Conservation (phyloP, 2,888 invertebrate species). For the Aleiodes leptofemur region DNA sequence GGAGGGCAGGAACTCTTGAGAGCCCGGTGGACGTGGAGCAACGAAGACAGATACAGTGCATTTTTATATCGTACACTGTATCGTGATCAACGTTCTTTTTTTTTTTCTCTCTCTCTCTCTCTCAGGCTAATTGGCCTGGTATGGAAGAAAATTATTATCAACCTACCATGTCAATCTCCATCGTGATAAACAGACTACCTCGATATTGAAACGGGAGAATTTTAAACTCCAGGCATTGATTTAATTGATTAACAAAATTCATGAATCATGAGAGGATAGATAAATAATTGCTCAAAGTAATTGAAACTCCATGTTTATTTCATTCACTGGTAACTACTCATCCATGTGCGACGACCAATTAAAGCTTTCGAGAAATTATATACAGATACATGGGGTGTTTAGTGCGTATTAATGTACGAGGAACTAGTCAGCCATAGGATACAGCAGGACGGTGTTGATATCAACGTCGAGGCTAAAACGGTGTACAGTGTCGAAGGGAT, state of each 20-base stretch:
- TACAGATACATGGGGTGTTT: slow-evolving; percentile 71
- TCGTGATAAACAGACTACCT: slow-evolving; percentile 16
- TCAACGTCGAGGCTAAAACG: slow-evolving; percentile 51
- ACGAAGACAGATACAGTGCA: slow-evolving; percentile 37
- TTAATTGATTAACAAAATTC: neutral
- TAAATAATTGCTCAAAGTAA: neutral
- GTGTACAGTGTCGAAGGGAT: slow-evolving; percentile 65
- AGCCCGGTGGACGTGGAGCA: slow-evolving; percentile 31
- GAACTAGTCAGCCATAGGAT: slow-evolving; percentile 64
- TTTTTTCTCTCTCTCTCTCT: neutral
- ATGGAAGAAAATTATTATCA: slow-evolving; percentile 40
- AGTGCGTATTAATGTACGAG: slow-evolving; percentile 70
- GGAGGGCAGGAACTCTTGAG: slow-evolving; percentile 15
- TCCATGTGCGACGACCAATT: slow-evolving; percentile 55
- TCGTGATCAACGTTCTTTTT: neutral
- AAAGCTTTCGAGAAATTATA: slow-evolving; percentile 60
- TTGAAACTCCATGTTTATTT: slow-evolving; percentile 8
- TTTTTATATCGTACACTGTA: neutral
- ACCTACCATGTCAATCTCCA: slow-evolving; percentile 31
- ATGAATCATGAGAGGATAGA: neutral
- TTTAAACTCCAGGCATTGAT: neutral
- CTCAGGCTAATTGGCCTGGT: slow-evolving; percentile 42
- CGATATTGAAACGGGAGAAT: neutral
- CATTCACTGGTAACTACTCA: slow-evolving; percentile 53
- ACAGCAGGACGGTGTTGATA: slow-evolving; percentile 50